Evolutionary conservation across 2,888 invertebrate genomes (phyloP).

Genomic region (Lepidochrysops patricia): DNA sequence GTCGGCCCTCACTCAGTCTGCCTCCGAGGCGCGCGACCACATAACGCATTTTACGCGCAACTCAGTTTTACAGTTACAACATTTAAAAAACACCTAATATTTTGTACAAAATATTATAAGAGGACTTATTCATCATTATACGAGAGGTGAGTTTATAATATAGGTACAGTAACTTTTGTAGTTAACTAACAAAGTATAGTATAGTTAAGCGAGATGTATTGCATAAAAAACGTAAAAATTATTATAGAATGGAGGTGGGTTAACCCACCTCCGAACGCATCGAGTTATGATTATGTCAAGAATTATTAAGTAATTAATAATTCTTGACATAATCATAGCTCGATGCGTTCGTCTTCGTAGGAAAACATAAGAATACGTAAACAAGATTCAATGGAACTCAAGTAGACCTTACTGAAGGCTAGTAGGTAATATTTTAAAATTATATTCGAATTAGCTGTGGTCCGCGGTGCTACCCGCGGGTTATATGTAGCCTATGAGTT

Average conservation of each 20-base stretch:
- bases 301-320: not conserved
- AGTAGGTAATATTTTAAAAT: no score
- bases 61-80: not conserved
- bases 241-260: not conserved
- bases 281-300: not conserved
- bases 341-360: no score
- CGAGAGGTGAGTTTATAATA: not conserved
- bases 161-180: not conserved
- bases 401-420: no score
- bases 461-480: no score
- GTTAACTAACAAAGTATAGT: no score
- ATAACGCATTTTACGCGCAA: conserved; percentile 19
- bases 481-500: no score
- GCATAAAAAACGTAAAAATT: not conserved
- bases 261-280: no score
- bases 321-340: no score
- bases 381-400: no score
- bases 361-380: no score
- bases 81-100: not conserved
- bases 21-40: conserved; percentile 37
- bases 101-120: not conserved
- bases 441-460: no score
- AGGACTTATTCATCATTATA: not conserved
- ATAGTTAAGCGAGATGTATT: not conserved
- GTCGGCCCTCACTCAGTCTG: conserved; percentile 57